Percentiles rank a stretch among this genome's conserved stretches.
Conservation (phyloP, 1,140 invertebrate genomes). For the Triops longicaudatus region DNA sequence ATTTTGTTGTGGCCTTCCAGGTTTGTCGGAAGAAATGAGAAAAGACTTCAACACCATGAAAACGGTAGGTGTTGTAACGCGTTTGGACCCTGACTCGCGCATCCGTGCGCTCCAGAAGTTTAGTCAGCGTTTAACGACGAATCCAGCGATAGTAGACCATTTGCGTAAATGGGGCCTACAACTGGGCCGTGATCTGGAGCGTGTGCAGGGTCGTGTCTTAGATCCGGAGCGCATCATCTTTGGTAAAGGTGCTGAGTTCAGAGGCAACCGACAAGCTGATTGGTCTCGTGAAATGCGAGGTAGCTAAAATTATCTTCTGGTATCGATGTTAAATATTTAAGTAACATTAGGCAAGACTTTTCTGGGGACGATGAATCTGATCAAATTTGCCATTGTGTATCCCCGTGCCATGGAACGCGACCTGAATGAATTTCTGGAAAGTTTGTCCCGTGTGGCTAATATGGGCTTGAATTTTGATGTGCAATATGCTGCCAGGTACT, state of each 20-base stretch:
- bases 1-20: background rate
- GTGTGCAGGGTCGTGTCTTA: constrained; percentile 22
- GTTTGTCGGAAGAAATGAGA: constrained; percentile 31
- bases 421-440: background rate
- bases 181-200: constrained; percentile 20
- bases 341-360: background rate
- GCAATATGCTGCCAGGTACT: background rate
- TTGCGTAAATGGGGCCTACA: constrained; percentile 27
- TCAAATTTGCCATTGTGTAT: background rate
- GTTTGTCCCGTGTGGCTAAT: background rate
- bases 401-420: background rate
- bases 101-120: constrained; percentile 33
- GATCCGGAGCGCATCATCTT: constrained; percentile 13
- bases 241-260: constrained; percentile 31
- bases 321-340: no score
- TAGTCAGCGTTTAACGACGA: constrained; percentile 27
- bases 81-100: constrained; percentile 40
- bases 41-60: constrained; percentile 36
- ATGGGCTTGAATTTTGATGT: background rate
- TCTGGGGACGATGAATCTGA: background rate
- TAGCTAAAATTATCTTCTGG: constrained; percentile 33
- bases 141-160: constrained; percentile 16
- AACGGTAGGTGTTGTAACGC: constrained; percentile 36
- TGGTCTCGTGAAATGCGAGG: constrained; percentile 53
- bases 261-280: constrained; percentile 42